These are phyloP conservation scores for Lipophrys pholis DNA, from an alignment of 2,113 vertebrate species.

Conservation along the genomic window DNA sequence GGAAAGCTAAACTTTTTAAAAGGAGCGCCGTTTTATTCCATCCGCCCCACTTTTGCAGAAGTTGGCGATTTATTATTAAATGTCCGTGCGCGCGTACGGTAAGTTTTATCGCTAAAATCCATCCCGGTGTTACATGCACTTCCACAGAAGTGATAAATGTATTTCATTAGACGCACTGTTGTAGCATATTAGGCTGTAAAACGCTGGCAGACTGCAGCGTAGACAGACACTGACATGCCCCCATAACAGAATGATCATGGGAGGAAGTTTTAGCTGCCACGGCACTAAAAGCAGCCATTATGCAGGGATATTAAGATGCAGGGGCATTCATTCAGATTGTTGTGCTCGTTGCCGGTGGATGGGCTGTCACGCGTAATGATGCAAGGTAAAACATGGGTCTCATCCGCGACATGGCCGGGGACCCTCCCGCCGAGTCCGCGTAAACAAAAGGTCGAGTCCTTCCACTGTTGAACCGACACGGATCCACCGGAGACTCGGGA, in stretches of 20 bases:
- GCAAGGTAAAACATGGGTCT: conserved; percentile 50
- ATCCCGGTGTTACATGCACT: conserved; percentile 29
- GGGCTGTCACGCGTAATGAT: conserved; percentile 64
- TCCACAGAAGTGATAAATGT: conserved; percentile 46
- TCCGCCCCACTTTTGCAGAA: background rate
- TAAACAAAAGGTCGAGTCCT: conserved; percentile 37
- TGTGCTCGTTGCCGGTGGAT: conserved; percentile 67
- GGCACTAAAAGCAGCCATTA: conserved; percentile 64
- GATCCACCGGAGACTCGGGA: too few species aligned
- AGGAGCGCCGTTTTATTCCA: too few species aligned
- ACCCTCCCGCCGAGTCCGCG: conserved; percentile 8
- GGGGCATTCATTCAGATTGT: conserved; percentile 63
- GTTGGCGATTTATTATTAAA: background rate
- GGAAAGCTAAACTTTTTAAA: background rate
- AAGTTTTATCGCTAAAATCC: background rate
- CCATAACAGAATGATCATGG: conserved; percentile 46
- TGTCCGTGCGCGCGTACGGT: background rate
- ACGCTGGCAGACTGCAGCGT: conserved; percentile 34
- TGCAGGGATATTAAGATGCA: conserved; percentile 19
- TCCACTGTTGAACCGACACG: conserved; percentile 38
- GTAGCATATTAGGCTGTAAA: conserved; percentile 32
- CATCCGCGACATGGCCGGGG: conserved; percentile 38
- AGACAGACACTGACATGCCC: conserved; percentile 43
- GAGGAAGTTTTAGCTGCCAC: conserved; percentile 65
- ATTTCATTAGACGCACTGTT: conserved; percentile 50